phyloP scores from a whole-genome alignment of 2,113 vertebrate genomes.

The Agapornis roseicollis region DNA sequence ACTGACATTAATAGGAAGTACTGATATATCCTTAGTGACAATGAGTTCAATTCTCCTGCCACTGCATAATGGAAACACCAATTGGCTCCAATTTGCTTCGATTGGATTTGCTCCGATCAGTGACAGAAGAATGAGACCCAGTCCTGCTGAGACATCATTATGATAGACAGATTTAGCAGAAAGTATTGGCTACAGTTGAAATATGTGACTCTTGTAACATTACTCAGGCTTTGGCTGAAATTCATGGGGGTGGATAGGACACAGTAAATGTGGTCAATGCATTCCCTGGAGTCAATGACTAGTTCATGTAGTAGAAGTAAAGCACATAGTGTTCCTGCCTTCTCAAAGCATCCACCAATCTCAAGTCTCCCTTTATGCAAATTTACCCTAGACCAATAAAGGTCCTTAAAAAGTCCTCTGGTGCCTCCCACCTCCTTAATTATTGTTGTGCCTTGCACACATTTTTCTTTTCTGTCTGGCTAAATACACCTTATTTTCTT shows the following conservation, averaged over 20 bases:
- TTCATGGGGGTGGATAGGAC: not conserved
- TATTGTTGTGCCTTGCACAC: rapidly evolving
- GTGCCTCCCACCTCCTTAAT: not conserved
- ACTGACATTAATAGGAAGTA: slow-evolving; percentile 73
- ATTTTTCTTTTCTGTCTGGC: not conserved
- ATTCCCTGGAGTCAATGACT: not conserved
- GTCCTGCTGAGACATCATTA: slow-evolving; percentile 69
- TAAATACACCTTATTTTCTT: not conserved
- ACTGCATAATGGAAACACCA: slow-evolving; percentile 51
- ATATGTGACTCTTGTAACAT: not conserved
- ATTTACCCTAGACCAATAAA: not conserved
- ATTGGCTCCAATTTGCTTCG: slow-evolving; percentile 61
- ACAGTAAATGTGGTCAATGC: not conserved
- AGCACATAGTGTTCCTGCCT: rapidly evolving
- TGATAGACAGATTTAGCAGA: slow-evolving; percentile 47
- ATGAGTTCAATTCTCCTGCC: slow-evolving; percentile 59
- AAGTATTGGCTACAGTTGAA: slow-evolving; percentile 36
- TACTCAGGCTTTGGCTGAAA: not conserved
- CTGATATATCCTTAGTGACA: slow-evolving; percentile 76
- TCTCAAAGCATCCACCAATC: not conserved
- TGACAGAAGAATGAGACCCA: slow-evolving; percentile 37
- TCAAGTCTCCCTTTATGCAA: not conserved
- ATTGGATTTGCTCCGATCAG: slow-evolving; percentile 46
- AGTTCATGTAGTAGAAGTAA: not conserved
- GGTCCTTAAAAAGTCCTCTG: not conserved